A percentile compares a stretch with the other conserved stretches of the same genome.
phyloP scores from a whole-genome alignment of 2,113 vertebrate species.

The Gymnocephalus cernua region DNA sequence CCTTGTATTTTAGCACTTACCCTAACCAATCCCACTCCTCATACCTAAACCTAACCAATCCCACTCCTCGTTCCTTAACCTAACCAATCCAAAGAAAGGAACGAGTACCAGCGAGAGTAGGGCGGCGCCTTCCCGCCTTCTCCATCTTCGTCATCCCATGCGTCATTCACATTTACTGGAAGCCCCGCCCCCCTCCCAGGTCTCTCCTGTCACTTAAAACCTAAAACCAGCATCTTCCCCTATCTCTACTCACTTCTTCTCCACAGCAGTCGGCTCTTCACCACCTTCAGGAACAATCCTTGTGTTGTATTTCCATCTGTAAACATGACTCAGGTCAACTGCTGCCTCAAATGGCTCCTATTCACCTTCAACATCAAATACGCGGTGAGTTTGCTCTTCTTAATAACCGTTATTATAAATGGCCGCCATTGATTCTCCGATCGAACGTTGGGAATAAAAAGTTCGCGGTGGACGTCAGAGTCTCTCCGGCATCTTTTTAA shows the following conservation, averaged over 20 bases:
- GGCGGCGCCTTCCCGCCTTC: too few relatives aligned
- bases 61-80: too few relatives aligned
- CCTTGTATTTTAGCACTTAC: too few relatives aligned
- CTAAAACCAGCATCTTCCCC: not conserved
- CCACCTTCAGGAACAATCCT: fast-evolving
- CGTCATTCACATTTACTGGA: too few relatives aligned
- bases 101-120: too few relatives aligned
- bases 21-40: too few relatives aligned
- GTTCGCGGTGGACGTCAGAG: not conserved
- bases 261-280: too few relatives aligned
- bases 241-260: not conserved
- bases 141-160: too few relatives aligned
- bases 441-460: not conserved
- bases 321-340: conserved; percentile 62
- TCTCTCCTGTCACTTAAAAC: not conserved
- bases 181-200: too few relatives aligned
- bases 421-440: not conserved
- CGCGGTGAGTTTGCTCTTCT: conserved; percentile 53
- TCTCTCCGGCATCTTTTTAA: too few relatives aligned
- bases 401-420: not conserved
- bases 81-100: too few relatives aligned
- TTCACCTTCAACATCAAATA: conserved; percentile 69
- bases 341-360: conserved; percentile 59
- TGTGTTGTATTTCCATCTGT: fast-evolving
- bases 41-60: too few relatives aligned